Evolutionary conservation across 2,113 vertebrate genomes (phyloP).

Genomic region (Centropus unirufus): DNA sequence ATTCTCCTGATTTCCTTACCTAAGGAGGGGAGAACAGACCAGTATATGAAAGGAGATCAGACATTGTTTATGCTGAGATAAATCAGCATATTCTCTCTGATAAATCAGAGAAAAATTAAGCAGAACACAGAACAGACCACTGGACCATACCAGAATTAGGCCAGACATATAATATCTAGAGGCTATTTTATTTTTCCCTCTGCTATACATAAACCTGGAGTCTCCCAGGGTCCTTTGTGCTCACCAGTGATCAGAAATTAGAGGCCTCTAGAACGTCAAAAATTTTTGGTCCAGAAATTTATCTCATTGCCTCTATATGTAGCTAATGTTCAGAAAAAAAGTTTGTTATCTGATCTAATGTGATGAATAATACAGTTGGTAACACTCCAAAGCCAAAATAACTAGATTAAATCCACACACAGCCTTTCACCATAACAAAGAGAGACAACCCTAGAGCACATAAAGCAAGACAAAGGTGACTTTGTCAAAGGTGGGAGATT

Average conservation of each 20-base stretch:
- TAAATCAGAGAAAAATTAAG: slow-evolving; percentile 55
- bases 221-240: not conserved
- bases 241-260: not conserved
- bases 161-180: slow-evolving; percentile 49
- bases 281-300: not conserved
- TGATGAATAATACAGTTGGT: not conserved
- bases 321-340: not conserved
- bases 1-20: not conserved
- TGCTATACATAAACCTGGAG: slow-evolving; percentile 7
- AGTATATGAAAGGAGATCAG: not conserved
- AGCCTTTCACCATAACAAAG: not conserved
- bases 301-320: not conserved
- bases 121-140: slow-evolving; percentile 32
- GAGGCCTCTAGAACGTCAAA: not conserved
- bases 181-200: not conserved
- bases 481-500: not conserved
- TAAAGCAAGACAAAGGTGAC: not conserved
- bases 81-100: not conserved
- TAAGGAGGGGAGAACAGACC: not conserved
- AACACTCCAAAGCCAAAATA: not conserved
- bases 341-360: not conserved
- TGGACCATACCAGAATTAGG: slow-evolving; percentile 49
- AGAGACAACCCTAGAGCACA: not conserved
- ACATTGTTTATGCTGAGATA: slow-evolving; percentile 37
- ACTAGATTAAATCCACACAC: not conserved